A percentile compares a stretch with the other conserved stretches of the same genome.
Evolutionary conservation across 2,113 vertebrate genomes (phyloP).

Genomic region (Elgaria multicarinata): DNA sequence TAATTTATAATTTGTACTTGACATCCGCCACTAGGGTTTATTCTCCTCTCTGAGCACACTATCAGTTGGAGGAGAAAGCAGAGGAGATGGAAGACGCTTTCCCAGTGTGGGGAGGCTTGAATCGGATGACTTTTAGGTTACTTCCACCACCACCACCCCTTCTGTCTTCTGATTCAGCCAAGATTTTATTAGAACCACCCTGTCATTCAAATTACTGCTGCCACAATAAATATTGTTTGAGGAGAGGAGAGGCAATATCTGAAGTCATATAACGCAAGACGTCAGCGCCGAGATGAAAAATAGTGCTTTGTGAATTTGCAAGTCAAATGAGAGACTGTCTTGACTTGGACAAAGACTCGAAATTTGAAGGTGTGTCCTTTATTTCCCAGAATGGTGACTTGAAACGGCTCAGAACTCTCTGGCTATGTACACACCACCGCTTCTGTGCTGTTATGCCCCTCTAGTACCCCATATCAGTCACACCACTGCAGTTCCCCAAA

Average conservation of each 20-base stretch:
- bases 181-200: slow-evolving; percentile 9
- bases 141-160: not conserved
- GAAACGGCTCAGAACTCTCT: not conserved
- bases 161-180: not conserved
- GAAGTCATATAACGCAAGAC: slow-evolving; percentile 9
- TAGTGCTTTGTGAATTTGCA: slow-evolving; percentile 25
- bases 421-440: not conserved
- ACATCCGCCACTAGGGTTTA: not conserved
- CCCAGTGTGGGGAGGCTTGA: not conserved
- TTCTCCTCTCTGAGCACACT: not conserved
- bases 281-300: slow-evolving; percentile 25
- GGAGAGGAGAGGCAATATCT: slow-evolving; percentile 2
- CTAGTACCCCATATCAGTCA: not conserved
- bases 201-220: slow-evolving; percentile 21
- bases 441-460: not conserved
- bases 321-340: slow-evolving; percentile 25
- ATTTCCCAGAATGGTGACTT: not conserved
- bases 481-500: not conserved
- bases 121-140: not conserved
- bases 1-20: not conserved
- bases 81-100: not conserved
- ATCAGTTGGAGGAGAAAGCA: not conserved
- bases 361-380: not conserved
- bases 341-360: slow-evolving; percentile 1
- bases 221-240: slow-evolving; percentile 5